Conservation (phyloP, 2,113 vertebrate genomes). For the Trogon surrucura region DNA sequence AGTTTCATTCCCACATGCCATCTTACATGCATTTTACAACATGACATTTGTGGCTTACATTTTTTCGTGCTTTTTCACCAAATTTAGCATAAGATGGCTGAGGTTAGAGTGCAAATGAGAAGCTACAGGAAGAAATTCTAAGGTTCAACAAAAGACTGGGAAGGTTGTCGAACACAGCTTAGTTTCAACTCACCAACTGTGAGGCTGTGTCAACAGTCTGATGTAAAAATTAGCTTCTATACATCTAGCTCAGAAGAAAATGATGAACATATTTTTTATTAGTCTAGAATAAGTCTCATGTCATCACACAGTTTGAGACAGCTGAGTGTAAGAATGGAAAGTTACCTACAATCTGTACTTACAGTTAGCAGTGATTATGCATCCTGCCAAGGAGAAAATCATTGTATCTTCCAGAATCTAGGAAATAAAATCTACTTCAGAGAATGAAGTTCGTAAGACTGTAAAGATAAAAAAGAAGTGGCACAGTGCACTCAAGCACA, state of each 20-base stretch:
- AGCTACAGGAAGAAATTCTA: constrained; percentile 22
- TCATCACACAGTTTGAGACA: not conserved
- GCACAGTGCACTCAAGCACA: not conserved
- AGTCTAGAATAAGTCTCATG: not conserved
- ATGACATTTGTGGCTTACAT: not conserved
- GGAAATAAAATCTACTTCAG: constrained; percentile 72
- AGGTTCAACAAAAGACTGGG: not conserved
- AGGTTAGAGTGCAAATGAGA: not conserved
- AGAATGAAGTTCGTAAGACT: not conserved
- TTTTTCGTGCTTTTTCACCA: not conserved
- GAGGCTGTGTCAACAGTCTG: not conserved
- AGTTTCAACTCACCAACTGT: constrained; percentile 43
- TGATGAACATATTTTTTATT: not conserved
- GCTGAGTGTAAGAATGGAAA: not conserved
- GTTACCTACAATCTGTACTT: constrained; percentile 67
- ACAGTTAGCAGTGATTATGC: constrained; percentile 93
- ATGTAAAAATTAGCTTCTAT: not conserved
- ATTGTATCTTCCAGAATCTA: constrained; percentile 95
- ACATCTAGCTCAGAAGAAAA: constrained; percentile 5
- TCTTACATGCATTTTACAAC: not conserved
- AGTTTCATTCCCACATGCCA: not conserved
- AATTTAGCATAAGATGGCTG: not conserved
- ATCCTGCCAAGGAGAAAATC: constrained; percentile 94
- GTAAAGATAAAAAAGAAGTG: constrained; percentile 14
- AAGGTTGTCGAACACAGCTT: constrained; percentile 32